These are phyloP conservation scores for Enteromius unitaeniatus DNA, from an alignment of 2,797 vertebrate genomes.

Conservation along the genomic window DNA sequence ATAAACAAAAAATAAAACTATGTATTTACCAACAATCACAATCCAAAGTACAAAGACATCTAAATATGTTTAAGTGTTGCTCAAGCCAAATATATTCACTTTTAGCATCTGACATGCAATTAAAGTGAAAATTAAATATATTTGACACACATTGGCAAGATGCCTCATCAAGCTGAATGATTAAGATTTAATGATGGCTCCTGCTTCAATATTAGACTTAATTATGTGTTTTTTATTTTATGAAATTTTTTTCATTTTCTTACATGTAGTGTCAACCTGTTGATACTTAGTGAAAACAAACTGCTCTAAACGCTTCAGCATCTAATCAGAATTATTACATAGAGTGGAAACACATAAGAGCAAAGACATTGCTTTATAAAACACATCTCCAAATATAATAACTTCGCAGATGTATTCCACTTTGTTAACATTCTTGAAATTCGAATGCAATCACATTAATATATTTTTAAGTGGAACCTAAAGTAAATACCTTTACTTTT, in stretches of 20 bases:
- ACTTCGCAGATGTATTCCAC: neutral
- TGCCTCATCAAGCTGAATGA: neutral
- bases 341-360: neutral
- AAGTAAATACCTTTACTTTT: neutral
- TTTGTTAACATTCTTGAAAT: neutral
- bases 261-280: neutral
- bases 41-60: neutral
- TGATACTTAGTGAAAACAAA: neutral
- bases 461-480: neutral
- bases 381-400: neutral
- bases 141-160: neutral
- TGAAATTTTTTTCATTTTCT: neutral
- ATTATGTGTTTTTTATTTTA: neutral
- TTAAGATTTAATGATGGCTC: neutral
- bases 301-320: neutral
- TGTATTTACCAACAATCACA: neutral
- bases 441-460: neutral
- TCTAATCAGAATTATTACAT: no score
- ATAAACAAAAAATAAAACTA: slow-evolving; percentile 5
- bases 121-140: neutral
- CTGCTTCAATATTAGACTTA: neutral
- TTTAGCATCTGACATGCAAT: neutral
- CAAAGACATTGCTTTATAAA: neutral
- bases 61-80: neutral
- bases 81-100: neutral